Base-by-base conservation (phyloP, 2,113 vertebrate genomes). In the Acanthisitta chloris region DNA sequence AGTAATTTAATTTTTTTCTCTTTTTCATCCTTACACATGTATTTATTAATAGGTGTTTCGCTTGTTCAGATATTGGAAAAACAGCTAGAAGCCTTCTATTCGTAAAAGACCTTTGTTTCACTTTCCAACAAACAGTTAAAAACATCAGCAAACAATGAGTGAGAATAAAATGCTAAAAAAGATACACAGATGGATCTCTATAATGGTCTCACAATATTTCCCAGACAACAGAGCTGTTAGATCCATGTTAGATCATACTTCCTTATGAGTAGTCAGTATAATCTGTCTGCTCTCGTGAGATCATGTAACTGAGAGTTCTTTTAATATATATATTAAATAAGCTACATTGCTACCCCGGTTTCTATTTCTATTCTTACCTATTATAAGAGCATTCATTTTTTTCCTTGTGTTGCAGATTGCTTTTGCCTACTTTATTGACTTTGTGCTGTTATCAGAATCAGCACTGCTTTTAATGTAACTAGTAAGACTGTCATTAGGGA, bases 401-500 rank as follows among this genome's bases (percentile, higher is more conserved):
- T 57, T 79, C 34, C 83, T 78, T 74, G 42, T 81, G 17, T 42
- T 85, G 45, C 40, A 67, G 46, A 46, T 67, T 43, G 34, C 52
- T 91, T 91, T 88, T 81, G 34, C 86, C 78, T 77, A 19, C 62
- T 93, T 88, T 95, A 94, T 95, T 96, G 94, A 95, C 92, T 95
- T 95, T 0, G 2, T 91, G 88, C 88, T 81, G 94, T 91, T 94
- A 93, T 94, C 90, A 91, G 88, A 92, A 97, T 96, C 89, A 92
- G 71, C 43, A 65, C 70, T 84, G 92, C 91, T 94, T 94, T 96
- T 95, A 96, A 92, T 81, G 74, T 90, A 96, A 69, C 82, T 90
- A 48, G 70, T 85, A 74, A 96, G 86, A 34, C 33, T 94, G 81
- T 93, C 96, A 95, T 94, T 90, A 95, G 96, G 92, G 96, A 96